A percentile compares a stretch with the other conserved stretches of the same genome.
Evolutionary conservation across 2,797 vertebrate species (phyloP).

Genomic region (Gymnothorax reevesii): DNA sequence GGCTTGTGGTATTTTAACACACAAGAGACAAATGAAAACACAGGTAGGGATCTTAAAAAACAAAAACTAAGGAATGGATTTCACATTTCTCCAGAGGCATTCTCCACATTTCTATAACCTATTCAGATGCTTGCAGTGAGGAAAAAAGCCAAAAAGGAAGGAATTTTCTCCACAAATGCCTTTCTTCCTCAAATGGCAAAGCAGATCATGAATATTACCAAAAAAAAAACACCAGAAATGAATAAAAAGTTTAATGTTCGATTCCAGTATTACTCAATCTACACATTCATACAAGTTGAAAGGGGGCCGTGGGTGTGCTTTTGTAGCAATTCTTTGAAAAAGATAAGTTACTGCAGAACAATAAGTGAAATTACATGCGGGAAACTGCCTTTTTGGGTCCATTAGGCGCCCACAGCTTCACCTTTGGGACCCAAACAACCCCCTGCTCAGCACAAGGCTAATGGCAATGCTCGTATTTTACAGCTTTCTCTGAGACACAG

Average conservation of each 20-base stretch:
- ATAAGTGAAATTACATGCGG: conserved; percentile 12
- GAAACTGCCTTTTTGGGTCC: conserved; percentile 24
- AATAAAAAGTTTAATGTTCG: background rate
- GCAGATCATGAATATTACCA: background rate
- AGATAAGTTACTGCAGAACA: background rate
- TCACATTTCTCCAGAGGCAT: conserved; percentile 29
- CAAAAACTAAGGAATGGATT: conserved; percentile 20
- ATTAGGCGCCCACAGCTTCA: conserved; percentile 17
- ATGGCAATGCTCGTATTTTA: conserved; percentile 9
- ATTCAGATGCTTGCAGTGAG: conserved; percentile 1
- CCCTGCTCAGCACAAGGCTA: conserved; percentile 16
- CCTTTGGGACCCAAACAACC: conserved; percentile 25
- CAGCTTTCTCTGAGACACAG: conserved; percentile 1
- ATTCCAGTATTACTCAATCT: conserved; percentile 4
- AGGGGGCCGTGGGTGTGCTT: background rate
- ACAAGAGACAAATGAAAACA: background rate
- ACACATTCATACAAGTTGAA: background rate
- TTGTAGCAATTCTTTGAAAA: background rate
- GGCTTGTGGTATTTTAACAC: conserved; percentile 10
- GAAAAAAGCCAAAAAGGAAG: background rate
- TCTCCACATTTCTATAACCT: conserved; percentile 36
- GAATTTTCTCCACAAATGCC: background rate
- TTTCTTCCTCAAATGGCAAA: background rate
- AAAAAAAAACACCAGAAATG: background rate
- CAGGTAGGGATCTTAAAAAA: background rate